Conservation (phyloP, 2,797 vertebrate genomes). For the Sebastes iracundus region DNA sequence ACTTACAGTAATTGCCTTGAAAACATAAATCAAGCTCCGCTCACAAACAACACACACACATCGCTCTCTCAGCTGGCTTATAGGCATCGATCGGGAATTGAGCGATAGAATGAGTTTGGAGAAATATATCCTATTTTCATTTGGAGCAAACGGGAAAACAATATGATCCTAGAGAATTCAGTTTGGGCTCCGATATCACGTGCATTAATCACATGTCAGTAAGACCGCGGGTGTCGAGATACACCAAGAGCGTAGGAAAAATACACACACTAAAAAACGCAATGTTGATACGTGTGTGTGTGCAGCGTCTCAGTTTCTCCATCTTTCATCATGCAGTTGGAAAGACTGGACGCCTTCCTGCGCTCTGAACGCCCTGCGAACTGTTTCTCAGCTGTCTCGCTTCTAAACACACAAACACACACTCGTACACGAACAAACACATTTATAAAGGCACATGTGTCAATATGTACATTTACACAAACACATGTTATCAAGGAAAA, state of each 20-base stretch:
- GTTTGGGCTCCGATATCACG: constrained; percentile 53
- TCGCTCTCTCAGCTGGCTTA: constrained; percentile 13
- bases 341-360: constrained; percentile 64
- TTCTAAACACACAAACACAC: constrained; percentile 25
- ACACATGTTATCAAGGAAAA: background rate
- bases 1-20: constrained; percentile 72
- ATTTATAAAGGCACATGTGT: background rate
- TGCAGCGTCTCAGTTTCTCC: constrained; percentile 57
- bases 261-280: background rate
- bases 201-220: constrained; percentile 71
- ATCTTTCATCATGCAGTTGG: constrained; percentile 75
- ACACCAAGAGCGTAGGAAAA: constrained; percentile 15
- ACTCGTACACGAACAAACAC: background rate
- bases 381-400: constrained; percentile 40
- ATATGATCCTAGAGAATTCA: constrained; percentile 58
- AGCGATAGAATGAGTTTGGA: constrained; percentile 55
- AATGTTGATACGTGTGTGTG: background rate
- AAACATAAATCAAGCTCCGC: constrained; percentile 63
- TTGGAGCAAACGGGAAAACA: constrained; percentile 63
- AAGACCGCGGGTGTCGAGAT: constrained; percentile 22
- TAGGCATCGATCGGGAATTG: constrained; percentile 58
- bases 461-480: background rate
- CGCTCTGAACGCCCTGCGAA: constrained; percentile 51
- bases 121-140: constrained; percentile 74
- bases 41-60: constrained; percentile 38